phyloP scores from a whole-genome alignment of 1,140 invertebrate species.

The Drosophila insularis region DNA sequence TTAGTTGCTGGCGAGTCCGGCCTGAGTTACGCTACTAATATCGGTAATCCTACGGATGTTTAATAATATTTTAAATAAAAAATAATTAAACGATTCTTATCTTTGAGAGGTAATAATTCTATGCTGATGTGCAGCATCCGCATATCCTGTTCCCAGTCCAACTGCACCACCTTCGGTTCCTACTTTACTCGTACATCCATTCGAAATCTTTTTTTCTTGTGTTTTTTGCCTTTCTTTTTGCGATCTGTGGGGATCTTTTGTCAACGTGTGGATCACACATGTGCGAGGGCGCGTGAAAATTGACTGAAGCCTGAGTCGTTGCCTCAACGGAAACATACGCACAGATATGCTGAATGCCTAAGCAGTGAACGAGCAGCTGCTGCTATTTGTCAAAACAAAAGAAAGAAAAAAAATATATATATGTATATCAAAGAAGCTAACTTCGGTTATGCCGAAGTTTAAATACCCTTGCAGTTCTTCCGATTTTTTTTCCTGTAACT shows the following conservation, averaged over 20 bases:
- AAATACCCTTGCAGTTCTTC: no score
- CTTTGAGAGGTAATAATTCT: conserved; percentile 3
- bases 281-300: conserved; percentile 53
- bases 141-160: conserved; percentile 49
- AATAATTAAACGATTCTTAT: background rate
- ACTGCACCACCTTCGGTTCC: background rate
- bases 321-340: conserved; percentile 13
- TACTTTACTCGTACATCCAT: background rate
- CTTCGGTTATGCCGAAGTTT: no score
- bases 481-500: no score
- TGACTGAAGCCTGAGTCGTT: conserved; percentile 30
- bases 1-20: no score
- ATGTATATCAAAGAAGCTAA: no score
- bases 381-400: conserved; percentile 58
- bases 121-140: conserved; percentile 40
- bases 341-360: conserved; percentile 52
- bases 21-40: no score
- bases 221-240: background rate
- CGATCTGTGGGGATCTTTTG: background rate
- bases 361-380: conserved; percentile 41
- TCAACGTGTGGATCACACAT: conserved; percentile 54
- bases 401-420: background rate
- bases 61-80: background rate
- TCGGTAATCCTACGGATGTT: no score
- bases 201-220: background rate